Evolutionary conservation across 2,797 vertebrate genomes (phyloP).

Genomic region (Helarctos malayanus): DNA sequence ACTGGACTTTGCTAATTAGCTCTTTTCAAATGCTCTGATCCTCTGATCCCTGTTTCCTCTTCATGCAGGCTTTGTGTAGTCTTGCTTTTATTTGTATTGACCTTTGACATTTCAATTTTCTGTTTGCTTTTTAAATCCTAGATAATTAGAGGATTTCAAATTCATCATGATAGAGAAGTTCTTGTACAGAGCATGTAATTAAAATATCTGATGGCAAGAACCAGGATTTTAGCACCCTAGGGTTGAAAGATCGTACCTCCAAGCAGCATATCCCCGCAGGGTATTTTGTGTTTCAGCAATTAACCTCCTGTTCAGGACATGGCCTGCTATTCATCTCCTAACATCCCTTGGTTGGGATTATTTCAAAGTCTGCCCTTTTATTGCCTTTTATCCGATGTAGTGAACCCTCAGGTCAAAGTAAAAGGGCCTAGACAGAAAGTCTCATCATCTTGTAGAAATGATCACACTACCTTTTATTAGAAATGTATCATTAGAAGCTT

Average conservation of each 20-base stretch:
- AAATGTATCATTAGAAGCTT: slow-evolving; percentile 32
- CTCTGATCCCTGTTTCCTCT: slow-evolving; percentile 8
- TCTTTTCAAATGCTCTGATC: background rate
- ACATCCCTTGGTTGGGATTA: slow-evolving; percentile 22
- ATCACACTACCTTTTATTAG: slow-evolving; percentile 65
- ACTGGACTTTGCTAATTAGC: slow-evolving; percentile 75
- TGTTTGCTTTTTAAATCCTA: slow-evolving; percentile 84
- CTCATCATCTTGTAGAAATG: slow-evolving; percentile 25
- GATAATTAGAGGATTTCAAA: slow-evolving; percentile 82
- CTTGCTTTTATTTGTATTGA: slow-evolving; percentile 80
- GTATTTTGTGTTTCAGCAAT: slow-evolving; percentile 74
- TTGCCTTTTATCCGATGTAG: slow-evolving; percentile 60
- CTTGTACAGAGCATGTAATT: slow-evolving; percentile 71
- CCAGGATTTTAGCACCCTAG: slow-evolving; percentile 10
- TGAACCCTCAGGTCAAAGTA: slow-evolving; percentile 71
- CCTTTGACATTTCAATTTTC: slow-evolving; percentile 82
- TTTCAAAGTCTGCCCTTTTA: slow-evolving; percentile 74
- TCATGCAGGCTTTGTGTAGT: background rate
- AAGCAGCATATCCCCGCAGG: slow-evolving; percentile 59
- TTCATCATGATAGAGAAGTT: slow-evolving; percentile 68
- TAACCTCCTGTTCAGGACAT: slow-evolving; percentile 74
- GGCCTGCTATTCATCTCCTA: slow-evolving; percentile 68
- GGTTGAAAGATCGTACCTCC: slow-evolving; percentile 66
- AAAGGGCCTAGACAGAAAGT: slow-evolving; percentile 62
- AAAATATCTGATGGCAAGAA: slow-evolving; percentile 79